Evolutionary conservation across 2,888 invertebrate genomes (phyloP), one percentile per base, ranked within the genome.

Genomic region (Morpho achilles): DNA sequence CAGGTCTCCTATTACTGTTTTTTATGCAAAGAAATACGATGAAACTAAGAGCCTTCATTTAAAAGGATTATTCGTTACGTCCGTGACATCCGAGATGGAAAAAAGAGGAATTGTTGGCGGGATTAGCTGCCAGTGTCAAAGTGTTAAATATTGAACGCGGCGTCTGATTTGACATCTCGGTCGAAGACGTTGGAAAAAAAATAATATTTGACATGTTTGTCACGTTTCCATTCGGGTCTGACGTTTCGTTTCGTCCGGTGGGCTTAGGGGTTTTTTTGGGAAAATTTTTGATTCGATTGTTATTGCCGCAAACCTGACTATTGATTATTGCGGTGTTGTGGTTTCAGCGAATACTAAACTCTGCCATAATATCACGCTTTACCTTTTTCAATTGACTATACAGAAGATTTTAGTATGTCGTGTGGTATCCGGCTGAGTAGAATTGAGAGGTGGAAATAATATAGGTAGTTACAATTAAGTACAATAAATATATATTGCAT

Each of bases 71-170:
- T 76, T 81, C 71, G 72, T 65, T 66, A 74, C 82, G 76, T 77
- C 82, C 87, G 81, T 84, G 86, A 85, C 86, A 87, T 76, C 75
- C 72, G 84, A 85, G 80, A 78, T 73, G 74, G 72, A 82, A 66
- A 64, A 77, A 79, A 63, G 61, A 85, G 83, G 82, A 80, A 82
- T 84, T 84, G 84, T 80, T 77, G 73, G 76, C 71, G 53, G 87
- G 89, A 89, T 90, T 87, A 90, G 84, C 84, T 85, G 86, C 82
- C 89, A 86, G 89, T 87, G 89, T 89, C 89, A 89, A 89, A 88
- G 89, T 89, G 89, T 90, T 90, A 90, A 90, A 89, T 88, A 87
- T 90, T 87, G 87, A 87, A 87, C 85, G 80, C 76, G 73, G 75
- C 74, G 82, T 85, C 87, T 87, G 87, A 88, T 88, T 87, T 88